Percentiles rank a stretch among this genome's conserved stretches.
These are phyloP conservation scores for Campoplex nolae DNA, from an alignment of 2,888 invertebrate genomes.

Conservation along the genomic window DNA sequence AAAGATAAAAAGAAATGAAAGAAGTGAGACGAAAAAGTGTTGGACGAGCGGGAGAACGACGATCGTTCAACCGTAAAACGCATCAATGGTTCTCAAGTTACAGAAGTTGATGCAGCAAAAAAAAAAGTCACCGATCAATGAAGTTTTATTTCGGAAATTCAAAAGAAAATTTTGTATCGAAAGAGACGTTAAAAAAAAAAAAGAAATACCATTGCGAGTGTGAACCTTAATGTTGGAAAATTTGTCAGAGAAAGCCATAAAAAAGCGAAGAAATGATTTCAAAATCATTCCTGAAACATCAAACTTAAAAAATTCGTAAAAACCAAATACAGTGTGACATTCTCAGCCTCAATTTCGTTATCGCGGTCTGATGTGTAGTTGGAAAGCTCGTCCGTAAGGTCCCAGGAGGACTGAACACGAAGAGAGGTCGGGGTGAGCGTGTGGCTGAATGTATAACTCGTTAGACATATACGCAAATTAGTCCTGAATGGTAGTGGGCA, in stretches of 20 bases:
- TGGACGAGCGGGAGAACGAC: constrained; percentile 21
- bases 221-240: neutral
- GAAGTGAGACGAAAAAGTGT: neutral
- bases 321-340: neutral
- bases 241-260: neutral
- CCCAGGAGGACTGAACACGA: constrained; percentile 1
- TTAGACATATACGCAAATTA: constrained; percentile 56
- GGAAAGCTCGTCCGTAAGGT: neutral
- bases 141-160: neutral
- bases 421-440: constrained; percentile 6
- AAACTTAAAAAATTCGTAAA: neutral
- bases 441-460: constrained; percentile 46
- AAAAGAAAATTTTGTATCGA: neutral
- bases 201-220: neutral
- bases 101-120: constrained; percentile 22
- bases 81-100: neutral
- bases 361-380: neutral
- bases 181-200: too few species aligned
- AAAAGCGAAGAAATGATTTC: neutral
- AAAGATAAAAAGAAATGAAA: constrained; percentile 1
- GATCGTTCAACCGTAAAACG: constrained; percentile 12
- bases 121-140: neutral
- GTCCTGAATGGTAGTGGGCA: constrained; percentile 10
- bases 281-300: neutral
- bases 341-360: neutral